A percentile compares a stretch with the other conserved stretches of the same genome.
Conservation (phyloP, 92 coral and sea anemone species). For the Epizoanthus illoricatus region DNA sequence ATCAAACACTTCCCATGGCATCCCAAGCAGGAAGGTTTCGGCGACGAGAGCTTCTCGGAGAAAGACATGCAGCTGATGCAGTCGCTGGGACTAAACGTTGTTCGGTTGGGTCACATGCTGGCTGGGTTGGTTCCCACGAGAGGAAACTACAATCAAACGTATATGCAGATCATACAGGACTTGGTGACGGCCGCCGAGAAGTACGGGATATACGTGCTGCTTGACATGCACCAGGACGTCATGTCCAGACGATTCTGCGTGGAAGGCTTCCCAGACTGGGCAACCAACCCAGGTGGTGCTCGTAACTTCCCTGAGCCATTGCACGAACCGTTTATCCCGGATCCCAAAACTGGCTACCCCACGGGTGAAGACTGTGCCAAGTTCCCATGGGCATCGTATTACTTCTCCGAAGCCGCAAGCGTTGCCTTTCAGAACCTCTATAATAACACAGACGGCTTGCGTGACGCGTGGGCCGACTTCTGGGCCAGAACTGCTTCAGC, state of each 20-base stretch:
- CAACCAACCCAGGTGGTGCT: constrained; percentile 80
- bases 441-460: constrained; percentile 82
- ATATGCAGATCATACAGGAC: constrained; percentile 70
- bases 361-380: constrained; percentile 81
- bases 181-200: constrained; percentile 79
- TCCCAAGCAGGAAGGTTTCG: constrained; percentile 82
- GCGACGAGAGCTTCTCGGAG: constrained; percentile 80
- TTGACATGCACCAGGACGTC: constrained; percentile 98
- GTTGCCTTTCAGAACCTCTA: constrained; percentile 92
- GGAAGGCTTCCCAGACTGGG: constrained; percentile 96
- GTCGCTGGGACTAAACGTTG: constrained; percentile 90
- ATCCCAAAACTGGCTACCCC: constrained; percentile 85
- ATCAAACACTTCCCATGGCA: constrained; percentile 95
- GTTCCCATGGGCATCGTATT: constrained; percentile 82
- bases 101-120: constrained; percentile 97
- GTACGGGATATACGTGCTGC: constrained; percentile 84
- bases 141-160: constrained; percentile 86
- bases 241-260: constrained; percentile 91
- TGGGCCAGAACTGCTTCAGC: constrained; percentile 90
- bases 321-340: constrained; percentile 75
- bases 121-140: constrained; percentile 90
- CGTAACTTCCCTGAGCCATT: constrained; percentile 84
- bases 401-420: constrained; percentile 85
- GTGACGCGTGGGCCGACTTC: constrained; percentile 91
- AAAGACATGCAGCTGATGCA: constrained; percentile 90